A percentile compares a stretch with the other conserved stretches of the same genome.
Evolutionary conservation across 1,140 invertebrate genomes (phyloP).

Genomic region (Neoseiulus cucumeris): DNA sequence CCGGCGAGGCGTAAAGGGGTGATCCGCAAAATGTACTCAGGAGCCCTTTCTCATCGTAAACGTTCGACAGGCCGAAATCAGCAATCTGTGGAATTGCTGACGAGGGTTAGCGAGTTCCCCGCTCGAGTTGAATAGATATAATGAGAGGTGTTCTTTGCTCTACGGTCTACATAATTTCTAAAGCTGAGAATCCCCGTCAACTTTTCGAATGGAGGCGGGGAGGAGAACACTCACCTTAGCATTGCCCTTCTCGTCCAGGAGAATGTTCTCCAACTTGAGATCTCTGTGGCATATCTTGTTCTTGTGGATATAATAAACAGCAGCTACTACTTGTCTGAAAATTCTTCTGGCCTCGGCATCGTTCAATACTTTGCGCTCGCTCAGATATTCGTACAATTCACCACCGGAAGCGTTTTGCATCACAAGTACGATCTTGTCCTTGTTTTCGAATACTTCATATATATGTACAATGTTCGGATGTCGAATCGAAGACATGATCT

Average conservation of each 20-base stretch:
- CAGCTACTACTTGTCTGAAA: slow-evolving; percentile 91
- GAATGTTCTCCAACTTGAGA: slow-evolving; percentile 94
- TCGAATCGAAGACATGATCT: slow-evolving; percentile 93
- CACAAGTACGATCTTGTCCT: slow-evolving; percentile 93
- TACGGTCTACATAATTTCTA: background rate
- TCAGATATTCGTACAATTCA: slow-evolving; percentile 94
- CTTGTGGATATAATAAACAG: slow-evolving; percentile 96
- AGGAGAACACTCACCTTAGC: slow-evolving; percentile 48
- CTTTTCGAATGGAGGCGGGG: background rate
- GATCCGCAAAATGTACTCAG: slow-evolving; percentile 92
- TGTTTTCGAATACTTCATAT: slow-evolving; percentile 97
- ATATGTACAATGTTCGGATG: slow-evolving; percentile 98
- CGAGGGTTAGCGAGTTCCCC: background rate
- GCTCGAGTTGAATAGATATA: slow-evolving; percentile 11
- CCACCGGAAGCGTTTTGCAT: slow-evolving; percentile 98
- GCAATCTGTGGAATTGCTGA: slow-evolving; percentile 49
- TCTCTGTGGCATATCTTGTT: slow-evolving; percentile 95
- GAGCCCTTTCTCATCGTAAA: slow-evolving; percentile 63
- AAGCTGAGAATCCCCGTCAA: background rate
- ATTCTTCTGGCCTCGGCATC: slow-evolving; percentile 84
- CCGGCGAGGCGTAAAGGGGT: slow-evolving; percentile 91
- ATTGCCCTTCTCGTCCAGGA: slow-evolving; percentile 82
- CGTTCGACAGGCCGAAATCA: slow-evolving; percentile 95
- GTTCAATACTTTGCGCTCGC: slow-evolving; percentile 63
- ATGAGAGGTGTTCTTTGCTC: background rate